These are phyloP conservation scores for Polylopha cassiicola DNA, from an alignment of 2,888 invertebrate genomes.

Conservation along the genomic window DNA sequence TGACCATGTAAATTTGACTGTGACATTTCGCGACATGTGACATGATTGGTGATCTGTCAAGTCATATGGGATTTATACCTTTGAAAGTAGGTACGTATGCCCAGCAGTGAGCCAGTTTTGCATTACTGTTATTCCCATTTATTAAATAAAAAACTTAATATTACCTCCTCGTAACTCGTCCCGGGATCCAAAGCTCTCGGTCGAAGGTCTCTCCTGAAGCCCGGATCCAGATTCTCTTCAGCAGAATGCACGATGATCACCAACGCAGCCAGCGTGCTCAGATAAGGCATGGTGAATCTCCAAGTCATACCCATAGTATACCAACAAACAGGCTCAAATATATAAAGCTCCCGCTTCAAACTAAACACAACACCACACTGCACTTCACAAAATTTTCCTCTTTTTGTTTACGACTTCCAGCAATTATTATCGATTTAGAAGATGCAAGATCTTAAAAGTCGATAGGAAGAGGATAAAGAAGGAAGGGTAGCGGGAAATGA, in stretches of 20 bases:
- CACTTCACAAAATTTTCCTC: conserved; percentile 26
- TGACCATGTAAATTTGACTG: too few relatives aligned
- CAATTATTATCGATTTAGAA: not conserved
- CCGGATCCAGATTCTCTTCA: conserved; percentile 55
- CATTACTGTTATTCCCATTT: too few relatives aligned
- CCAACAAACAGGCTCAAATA: conserved; percentile 30
- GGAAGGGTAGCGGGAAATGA: conserved; percentile 36
- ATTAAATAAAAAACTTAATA: not conserved
- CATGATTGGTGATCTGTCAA: too few relatives aligned
- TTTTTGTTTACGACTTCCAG: not conserved
- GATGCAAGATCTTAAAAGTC: conserved; percentile 23
- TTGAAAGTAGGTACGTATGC: too few relatives aligned
- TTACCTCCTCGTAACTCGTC: conserved; percentile 57
- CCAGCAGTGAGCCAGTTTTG: too few relatives aligned
- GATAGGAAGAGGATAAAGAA: conserved; percentile 38
- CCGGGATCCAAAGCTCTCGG: conserved; percentile 49
- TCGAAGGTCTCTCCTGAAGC: conserved; percentile 47
- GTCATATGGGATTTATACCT: too few relatives aligned
- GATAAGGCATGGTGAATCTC: conserved; percentile 58
- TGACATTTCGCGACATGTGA: too few relatives aligned
- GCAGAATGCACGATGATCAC: conserved; percentile 68
- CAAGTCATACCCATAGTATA: conserved; percentile 68
- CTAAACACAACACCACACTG: conserved; percentile 28
- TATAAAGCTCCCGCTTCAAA: conserved; percentile 14
- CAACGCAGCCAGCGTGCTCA: conserved; percentile 69